Percentiles rank a stretch among this genome's conserved stretches.
These are phyloP conservation scores for Anthonomus grandis DNA, from an alignment of 1,140 invertebrate species.

Conservation along the genomic window DNA sequence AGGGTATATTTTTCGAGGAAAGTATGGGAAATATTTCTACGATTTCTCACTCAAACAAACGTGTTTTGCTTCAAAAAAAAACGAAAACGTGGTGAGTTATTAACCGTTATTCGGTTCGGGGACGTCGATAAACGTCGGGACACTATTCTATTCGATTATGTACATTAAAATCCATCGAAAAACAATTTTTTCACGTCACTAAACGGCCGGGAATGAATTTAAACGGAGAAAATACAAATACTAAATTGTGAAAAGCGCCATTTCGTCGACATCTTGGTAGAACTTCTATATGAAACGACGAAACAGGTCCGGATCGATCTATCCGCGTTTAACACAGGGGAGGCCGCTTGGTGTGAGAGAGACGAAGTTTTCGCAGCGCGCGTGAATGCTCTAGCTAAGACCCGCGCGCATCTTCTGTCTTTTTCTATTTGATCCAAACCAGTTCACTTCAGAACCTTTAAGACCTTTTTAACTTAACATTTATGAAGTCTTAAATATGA, in stretches of 20 bases:
- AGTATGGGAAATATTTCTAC: conserved; percentile 3
- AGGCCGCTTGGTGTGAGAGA: conserved; percentile 33
- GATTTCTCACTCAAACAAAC: conserved; percentile 7
- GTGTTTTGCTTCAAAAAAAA: conserved; percentile 13
- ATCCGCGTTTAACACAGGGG: conserved; percentile 36
- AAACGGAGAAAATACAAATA: conserved; percentile 39
- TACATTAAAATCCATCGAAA: conserved; percentile 23
- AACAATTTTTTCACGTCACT: conserved; percentile 28
- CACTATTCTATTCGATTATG: conserved; percentile 30
- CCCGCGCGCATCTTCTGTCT: conserved; percentile 17
- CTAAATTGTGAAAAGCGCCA: conserved; percentile 38
- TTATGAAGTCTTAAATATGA: neutral
- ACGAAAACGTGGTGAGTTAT: conserved; percentile 35
- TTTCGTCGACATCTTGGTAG: conserved; percentile 45
- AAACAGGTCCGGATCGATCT: conserved; percentile 45
- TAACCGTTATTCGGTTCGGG: conserved; percentile 27
- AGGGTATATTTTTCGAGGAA: neutral
- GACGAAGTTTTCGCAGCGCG: conserved; percentile 20
- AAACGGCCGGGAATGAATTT: conserved; percentile 29
- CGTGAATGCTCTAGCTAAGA: conserved; percentile 26
- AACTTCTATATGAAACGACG: conserved; percentile 40
- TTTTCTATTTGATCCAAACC: too few species aligned
- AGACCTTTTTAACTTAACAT: neutral
- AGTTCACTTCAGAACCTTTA: neutral
- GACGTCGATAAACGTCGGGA: conserved; percentile 24